Percentiles rank a stretch among this genome's conserved stretches.
Evolutionary conservation across 1,140 invertebrate species (phyloP).

Genomic region (Zaprionus capensis): DNA sequence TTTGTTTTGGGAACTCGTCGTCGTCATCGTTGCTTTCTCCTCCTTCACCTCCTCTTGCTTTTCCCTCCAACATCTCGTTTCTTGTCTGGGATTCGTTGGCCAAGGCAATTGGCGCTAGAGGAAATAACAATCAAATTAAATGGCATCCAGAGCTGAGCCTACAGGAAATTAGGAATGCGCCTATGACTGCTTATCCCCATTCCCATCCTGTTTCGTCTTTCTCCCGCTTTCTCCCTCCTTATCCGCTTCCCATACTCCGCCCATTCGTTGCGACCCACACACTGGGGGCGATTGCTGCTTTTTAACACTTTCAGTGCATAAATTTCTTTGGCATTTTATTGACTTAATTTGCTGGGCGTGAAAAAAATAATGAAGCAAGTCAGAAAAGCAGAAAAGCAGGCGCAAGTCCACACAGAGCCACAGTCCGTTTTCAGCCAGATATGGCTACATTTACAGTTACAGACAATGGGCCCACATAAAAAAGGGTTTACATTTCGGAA

Average conservation of each 20-base stretch:
- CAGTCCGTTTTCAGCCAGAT: slow-evolving; percentile 1
- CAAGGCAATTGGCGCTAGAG: slow-evolving; percentile 57
- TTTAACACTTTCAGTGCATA: slow-evolving; percentile 66
- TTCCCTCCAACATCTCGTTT: background rate
- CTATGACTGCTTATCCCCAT: slow-evolving; percentile 16
- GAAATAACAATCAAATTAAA: slow-evolving; percentile 79
- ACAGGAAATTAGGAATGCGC: slow-evolving; percentile 71
- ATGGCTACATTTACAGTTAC: slow-evolving; percentile 26
- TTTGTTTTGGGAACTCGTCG: slow-evolving; percentile 57
- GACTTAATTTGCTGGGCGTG: slow-evolving; percentile 73
- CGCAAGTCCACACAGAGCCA: background rate
- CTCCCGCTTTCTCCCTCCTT: background rate
- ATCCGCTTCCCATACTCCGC: background rate
- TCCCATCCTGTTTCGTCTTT: too few species aligned
- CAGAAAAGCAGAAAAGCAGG: background rate
- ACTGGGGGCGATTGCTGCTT: slow-evolving; percentile 37
- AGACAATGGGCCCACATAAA: slow-evolving; percentile 33
- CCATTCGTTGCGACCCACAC: background rate
- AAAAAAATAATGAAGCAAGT: slow-evolving; percentile 64
- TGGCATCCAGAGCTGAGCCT: slow-evolving; percentile 47
- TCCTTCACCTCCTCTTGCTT: background rate
- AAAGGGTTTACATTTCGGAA: slow-evolving; percentile 49
- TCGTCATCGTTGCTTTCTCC: background rate
- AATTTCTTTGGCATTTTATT: slow-evolving; percentile 67
- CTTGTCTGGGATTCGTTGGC: slow-evolving; percentile 30